Conservation (phyloP, 2,113 vertebrate species). For the Uria lomvia region DNA sequence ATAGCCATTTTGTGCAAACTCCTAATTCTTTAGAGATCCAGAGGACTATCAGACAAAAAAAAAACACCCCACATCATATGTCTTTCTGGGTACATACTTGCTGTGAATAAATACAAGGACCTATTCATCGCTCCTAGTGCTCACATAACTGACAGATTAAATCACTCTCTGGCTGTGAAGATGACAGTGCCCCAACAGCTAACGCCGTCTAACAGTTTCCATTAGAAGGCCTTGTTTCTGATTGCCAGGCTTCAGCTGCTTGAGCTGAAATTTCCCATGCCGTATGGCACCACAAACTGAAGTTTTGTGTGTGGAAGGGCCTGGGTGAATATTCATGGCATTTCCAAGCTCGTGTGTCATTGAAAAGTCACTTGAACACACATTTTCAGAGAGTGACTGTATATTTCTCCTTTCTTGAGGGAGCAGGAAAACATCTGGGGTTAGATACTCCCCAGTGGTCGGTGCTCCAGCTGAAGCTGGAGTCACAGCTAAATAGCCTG, state of each 20-base stretch:
- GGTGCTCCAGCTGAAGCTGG: background rate
- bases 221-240: background rate
- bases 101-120: constrained; percentile 36
- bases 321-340: background rate
- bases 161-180: constrained; percentile 23
- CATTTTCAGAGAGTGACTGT: background rate
- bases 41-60: background rate
- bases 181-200: constrained; percentile 30
- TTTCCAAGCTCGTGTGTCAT: background rate
- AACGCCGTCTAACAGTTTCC: constrained; percentile 11
- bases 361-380: background rate
- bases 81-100: background rate
- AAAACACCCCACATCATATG: background rate
- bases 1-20: background rate
- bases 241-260: constrained; percentile 1
- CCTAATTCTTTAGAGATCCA: background rate
- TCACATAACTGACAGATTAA: constrained; percentile 52
- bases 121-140: constrained; percentile 19
- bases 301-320: background rate
- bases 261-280: constrained; percentile 32
- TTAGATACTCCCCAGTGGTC: background rate
- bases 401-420: background rate
- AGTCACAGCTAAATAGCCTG: background rate
- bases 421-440: background rate
- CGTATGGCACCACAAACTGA: background rate